Evolutionary conservation across 2,888 invertebrate genomes (phyloP).

Genomic region (Amaurobius ferox): DNA sequence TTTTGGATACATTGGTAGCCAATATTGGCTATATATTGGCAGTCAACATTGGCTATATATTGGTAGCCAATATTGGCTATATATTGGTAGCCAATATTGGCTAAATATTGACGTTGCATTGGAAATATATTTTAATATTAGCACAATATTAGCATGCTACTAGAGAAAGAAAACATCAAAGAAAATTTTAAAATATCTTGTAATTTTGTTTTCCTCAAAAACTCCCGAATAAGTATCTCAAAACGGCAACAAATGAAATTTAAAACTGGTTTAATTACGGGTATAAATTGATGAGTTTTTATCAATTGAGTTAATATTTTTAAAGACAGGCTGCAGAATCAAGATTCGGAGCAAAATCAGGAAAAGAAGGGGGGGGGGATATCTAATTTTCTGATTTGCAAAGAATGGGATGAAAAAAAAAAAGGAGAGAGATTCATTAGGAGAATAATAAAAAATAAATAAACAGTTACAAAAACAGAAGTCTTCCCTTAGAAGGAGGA

Average conservation of each 20-base stretch:
- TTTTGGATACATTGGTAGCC: too few species aligned
- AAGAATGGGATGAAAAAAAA: neutral
- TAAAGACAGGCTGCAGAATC: neutral
- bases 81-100: too few species aligned
- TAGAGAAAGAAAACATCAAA: too few species aligned
- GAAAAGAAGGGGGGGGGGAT: neutral
- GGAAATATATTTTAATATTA: too few species aligned
- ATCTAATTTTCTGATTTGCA: neutral
- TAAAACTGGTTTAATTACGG: constrained; percentile 27
- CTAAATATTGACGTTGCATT: too few species aligned
- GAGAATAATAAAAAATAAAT: constrained; percentile 33
- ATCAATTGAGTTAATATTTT: constrained; percentile 16
- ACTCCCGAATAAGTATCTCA: neutral
- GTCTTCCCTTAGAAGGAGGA: constrained; percentile 30
- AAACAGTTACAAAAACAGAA: constrained; percentile 47
- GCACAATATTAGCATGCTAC: too few species aligned
- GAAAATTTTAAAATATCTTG: too few species aligned
- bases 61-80: too few species aligned
- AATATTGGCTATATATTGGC: too few species aligned
- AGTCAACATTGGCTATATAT: too few species aligned
- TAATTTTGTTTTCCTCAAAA: too few species aligned
- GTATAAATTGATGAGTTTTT: constrained; percentile 18
- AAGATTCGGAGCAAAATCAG: neutral
- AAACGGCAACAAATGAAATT: neutral
- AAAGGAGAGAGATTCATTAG: constrained; percentile 23